phyloP scores from a whole-genome alignment of 2,888 invertebrate genomes.

The Coremacera marginata region DNA sequence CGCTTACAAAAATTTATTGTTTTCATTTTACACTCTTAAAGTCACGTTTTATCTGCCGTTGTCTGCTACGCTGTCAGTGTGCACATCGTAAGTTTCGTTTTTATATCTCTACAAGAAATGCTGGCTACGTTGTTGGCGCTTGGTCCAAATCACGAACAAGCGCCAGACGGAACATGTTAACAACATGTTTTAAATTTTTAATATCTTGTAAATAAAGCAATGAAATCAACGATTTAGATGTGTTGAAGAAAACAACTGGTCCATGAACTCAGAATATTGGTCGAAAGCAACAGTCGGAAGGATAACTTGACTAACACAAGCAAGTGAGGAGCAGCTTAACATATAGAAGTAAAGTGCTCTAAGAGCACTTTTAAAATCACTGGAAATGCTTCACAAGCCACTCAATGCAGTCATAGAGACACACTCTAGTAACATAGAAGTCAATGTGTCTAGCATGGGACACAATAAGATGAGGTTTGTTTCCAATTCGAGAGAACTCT shows the following conservation, averaged over 20 bases:
- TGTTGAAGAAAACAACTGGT: neutral
- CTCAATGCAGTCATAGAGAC: neutral
- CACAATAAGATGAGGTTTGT: no score
- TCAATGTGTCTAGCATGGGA: no score
- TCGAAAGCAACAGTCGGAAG: neutral
- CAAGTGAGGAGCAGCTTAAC: neutral
- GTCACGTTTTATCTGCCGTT: slow-evolving; percentile 26
- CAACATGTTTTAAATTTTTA: slow-evolving; percentile 29
- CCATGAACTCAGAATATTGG: neutral
- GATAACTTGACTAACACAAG: neutral
- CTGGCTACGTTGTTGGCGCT: neutral
- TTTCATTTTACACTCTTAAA: neutral
- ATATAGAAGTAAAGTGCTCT: neutral
- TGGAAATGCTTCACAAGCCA: neutral
- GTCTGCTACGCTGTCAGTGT: slow-evolving; percentile 21
- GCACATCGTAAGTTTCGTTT: slow-evolving; percentile 1
- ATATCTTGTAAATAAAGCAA: slow-evolving; percentile 7
- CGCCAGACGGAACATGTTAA: slow-evolving; percentile 22
- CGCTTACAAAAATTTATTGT: neutral
- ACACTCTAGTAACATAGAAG: neutral
- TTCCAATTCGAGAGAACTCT: no score
- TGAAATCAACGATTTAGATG: neutral
- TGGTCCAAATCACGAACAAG: slow-evolving; percentile 14
- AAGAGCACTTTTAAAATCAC: neutral
- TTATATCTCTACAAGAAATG: neutral